phyloP scores from a whole-genome alignment of 1,140 invertebrate genomes.

The Diorhabda carinulata region DNA sequence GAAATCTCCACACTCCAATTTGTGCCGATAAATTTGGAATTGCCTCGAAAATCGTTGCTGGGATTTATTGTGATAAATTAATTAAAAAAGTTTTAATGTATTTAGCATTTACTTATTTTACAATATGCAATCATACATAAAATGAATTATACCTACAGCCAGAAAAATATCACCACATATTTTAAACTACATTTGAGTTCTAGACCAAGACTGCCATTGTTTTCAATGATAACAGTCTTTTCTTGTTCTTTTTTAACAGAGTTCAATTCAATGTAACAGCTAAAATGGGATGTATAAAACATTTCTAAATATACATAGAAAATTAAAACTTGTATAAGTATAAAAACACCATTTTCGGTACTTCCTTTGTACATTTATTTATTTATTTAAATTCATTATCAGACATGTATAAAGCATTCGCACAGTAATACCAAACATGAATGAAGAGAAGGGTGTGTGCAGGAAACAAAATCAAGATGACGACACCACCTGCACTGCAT shows the following conservation, averaged over 20 bases:
- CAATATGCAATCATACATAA: conserved; percentile 49
- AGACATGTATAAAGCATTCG: conserved; percentile 58
- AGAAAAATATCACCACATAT: conserved; percentile 51
- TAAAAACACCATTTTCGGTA: conserved; percentile 51
- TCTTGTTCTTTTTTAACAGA: conserved; percentile 43
- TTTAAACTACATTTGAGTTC: conserved; percentile 49
- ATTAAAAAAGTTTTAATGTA: conserved; percentile 45
- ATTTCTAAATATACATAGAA: conserved; percentile 48
- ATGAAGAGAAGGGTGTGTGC: conserved; percentile 44
- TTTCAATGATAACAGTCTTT: conserved; percentile 42
- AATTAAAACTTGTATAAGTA: conserved; percentile 49
- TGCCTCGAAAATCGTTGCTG: too few species aligned
- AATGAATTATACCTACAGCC: conserved; percentile 49
- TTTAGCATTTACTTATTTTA: conserved; percentile 50
- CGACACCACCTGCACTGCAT: conserved; percentile 21
- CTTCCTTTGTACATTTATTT: conserved; percentile 57
- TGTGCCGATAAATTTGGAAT: too few species aligned
- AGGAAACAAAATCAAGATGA: conserved; percentile 36
- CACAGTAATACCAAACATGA: conserved; percentile 55
- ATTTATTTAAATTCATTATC: conserved; percentile 52
- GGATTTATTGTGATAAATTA: conserved; percentile 4
- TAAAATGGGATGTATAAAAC: conserved; percentile 48
- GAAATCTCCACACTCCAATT: too few species aligned
- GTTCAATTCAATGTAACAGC: conserved; percentile 45
- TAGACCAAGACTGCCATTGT: conserved; percentile 41